Base-by-base conservation (phyloP, 1,140 invertebrate species). In the Polypedilum vanderplanki region DNA sequence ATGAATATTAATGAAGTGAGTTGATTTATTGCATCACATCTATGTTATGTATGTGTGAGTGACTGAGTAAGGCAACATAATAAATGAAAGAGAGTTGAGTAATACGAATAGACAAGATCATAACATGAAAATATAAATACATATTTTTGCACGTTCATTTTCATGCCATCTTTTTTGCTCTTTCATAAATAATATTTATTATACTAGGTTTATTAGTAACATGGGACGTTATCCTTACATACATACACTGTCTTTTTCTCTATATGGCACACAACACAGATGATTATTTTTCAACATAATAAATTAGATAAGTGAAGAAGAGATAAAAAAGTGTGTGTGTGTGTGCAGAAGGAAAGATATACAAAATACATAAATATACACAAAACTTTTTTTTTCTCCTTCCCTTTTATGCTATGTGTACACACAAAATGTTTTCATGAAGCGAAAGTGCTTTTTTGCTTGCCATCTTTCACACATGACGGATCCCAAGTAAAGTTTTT, bases 201-300 rank as follows among this genome's bases (percentile, higher is more conserved):
- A 57, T 57, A 57, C 46, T 15, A 57, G 46, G 46, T 57, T 57
- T 57, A 57, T 57, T 57, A 57, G 46, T 57, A 57, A 57, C 46
- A n/a, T 57, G 46, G 46, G 46, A 57, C 46, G 46, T 57, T 57
- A 57, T 57, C 46, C 46, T 57, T 15, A 15, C n/a, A 57, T 46
- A 10, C 46, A 57, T 5, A 33, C 24, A 33, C 24, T 33, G 24
- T n/a, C n/a, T n/a, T n/a, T n/a, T n/a, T n/a, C n/a, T n/a, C n/a
- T n/a, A n/a, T n/a, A n/a, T 10, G 41, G 41, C 41, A 46, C 41
- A 46, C 9, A 46, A 15, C 46, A 57, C 12, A 57, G 10, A 57
- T 57, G 46, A 57, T 57, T 57, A 57, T 57, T 57, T 57, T 57
- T 57, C 46, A 57, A 57, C 46, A 57, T 57, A 57, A 57, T 57